Evolutionary conservation across 2,797 vertebrate genomes (phyloP).

Genomic region (Onychomys leucogaster): DNA sequence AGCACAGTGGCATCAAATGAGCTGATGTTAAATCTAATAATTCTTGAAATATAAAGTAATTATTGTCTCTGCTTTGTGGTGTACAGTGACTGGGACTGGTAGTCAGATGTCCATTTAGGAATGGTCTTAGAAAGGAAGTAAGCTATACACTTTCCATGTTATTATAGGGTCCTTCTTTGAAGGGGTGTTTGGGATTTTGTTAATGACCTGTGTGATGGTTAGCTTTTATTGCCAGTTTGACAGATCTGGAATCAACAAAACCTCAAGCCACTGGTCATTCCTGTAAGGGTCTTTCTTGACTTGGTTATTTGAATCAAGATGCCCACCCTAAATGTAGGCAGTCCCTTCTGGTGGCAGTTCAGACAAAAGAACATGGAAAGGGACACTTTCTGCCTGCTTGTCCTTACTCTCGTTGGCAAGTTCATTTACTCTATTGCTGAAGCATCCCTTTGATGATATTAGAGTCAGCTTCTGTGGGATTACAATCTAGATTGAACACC

Average conservation of each 20-base stretch:
- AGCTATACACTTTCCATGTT: not conserved
- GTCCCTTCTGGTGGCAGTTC: not conserved
- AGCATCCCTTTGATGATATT: not conserved
- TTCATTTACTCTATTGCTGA: not conserved
- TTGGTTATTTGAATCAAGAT: not conserved
- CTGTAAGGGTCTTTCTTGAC: not conserved
- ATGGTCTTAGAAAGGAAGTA: not conserved
- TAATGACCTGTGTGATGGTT: not conserved
- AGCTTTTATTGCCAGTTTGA: not conserved
- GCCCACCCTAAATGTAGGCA: not conserved
- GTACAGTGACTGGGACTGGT: not conserved
- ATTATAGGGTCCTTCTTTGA: not conserved
- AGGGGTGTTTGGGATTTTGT: not conserved
- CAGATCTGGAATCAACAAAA: not conserved
- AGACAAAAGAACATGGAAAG: not conserved
- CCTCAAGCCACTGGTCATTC: not conserved
- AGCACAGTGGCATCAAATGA: not conserved
- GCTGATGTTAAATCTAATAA: not conserved
- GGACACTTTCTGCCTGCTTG: not conserved
- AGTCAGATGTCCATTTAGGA: not conserved
- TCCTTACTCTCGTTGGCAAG: not conserved
- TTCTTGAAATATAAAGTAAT: not conserved
- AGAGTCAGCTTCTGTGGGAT: not conserved
- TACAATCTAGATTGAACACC: not conserved
- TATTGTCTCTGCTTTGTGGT: not conserved